Evolutionary conservation across 1,140 invertebrate species (phyloP).

Genomic region (Caenorhabditis brenneri): DNA sequence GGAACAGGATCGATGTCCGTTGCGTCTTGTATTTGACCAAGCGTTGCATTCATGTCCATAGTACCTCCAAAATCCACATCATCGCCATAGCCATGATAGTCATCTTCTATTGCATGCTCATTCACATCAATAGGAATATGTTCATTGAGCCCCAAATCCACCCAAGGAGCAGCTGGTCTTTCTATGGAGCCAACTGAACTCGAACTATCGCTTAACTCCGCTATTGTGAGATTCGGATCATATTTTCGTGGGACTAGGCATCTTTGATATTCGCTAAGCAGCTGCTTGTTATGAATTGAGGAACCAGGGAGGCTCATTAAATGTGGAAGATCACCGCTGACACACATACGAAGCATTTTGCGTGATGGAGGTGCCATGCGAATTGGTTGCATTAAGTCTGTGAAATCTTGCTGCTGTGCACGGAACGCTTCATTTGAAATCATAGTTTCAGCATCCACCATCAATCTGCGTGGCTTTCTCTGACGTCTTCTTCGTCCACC

Average conservation of each 20-base stretch:
- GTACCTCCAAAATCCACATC: background rate
- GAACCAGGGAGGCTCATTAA: background rate
- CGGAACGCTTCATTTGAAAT: conserved; percentile 99
- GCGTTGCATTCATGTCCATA: background rate
- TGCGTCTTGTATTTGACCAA: no score
- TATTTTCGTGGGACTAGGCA: background rate
- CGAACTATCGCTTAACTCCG: background rate
- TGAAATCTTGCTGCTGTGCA: conserved; percentile 84
- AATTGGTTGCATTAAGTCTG: conserved; percentile 91
- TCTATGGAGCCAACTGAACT: background rate
- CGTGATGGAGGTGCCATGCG: conserved; percentile 95
- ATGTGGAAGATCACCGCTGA: conserved; percentile 79
- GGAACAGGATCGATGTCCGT: no score
- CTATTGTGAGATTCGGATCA: background rate
- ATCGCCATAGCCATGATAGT: background rate
- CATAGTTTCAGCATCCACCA: conserved; percentile 97
- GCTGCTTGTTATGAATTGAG: background rate
- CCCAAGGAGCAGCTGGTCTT: background rate
- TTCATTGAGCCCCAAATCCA: background rate
- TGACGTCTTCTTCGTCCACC: background rate
- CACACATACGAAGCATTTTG: conserved; percentile 96
- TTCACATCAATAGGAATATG: no score
- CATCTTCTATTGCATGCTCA: no score
- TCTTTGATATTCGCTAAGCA: background rate
- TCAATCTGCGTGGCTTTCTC: conserved; percentile 83